phyloP scores from a whole-genome alignment of 1,140 invertebrate species.

The Aricia agestis region DNA sequence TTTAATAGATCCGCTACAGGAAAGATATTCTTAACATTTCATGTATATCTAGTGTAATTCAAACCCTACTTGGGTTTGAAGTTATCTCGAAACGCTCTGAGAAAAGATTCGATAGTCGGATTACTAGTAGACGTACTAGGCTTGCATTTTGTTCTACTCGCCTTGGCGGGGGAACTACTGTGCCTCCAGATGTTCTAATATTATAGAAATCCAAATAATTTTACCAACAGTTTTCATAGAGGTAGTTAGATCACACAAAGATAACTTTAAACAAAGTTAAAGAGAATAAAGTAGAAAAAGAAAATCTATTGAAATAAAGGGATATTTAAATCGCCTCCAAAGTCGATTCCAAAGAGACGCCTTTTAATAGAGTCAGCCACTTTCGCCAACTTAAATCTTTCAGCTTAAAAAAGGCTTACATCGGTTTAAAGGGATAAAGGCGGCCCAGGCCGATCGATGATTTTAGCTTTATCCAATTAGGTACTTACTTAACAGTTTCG shows the following conservation, averaged over 20 bases:
- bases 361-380: constrained; percentile 68
- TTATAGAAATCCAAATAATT: too few species aligned
- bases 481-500: constrained; percentile 54
- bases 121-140: too few species aligned
- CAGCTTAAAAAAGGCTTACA: constrained; percentile 71
- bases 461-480: constrained; percentile 61
- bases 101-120: too few species aligned
- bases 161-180: too few species aligned
- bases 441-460: constrained; percentile 54
- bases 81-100: too few species aligned
- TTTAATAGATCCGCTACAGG: too few species aligned
- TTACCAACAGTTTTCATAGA: too few species aligned
- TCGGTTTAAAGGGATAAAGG: constrained; percentile 68
- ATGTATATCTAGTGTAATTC: too few species aligned
- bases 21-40: too few species aligned
- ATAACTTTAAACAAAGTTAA: constrained; percentile 14
- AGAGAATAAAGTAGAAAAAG: constrained; percentile 16
- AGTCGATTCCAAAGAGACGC: constrained; percentile 33
- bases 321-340: constrained; percentile 28
- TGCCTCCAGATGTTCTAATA: too few species aligned
- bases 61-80: too few species aligned
- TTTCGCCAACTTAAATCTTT: constrained; percentile 73
- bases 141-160: too few species aligned
- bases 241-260: neutral
- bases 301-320: constrained; percentile 35